Conservation (phyloP, 2,888 invertebrate species). For the Drosophila setosimentum region DNA sequence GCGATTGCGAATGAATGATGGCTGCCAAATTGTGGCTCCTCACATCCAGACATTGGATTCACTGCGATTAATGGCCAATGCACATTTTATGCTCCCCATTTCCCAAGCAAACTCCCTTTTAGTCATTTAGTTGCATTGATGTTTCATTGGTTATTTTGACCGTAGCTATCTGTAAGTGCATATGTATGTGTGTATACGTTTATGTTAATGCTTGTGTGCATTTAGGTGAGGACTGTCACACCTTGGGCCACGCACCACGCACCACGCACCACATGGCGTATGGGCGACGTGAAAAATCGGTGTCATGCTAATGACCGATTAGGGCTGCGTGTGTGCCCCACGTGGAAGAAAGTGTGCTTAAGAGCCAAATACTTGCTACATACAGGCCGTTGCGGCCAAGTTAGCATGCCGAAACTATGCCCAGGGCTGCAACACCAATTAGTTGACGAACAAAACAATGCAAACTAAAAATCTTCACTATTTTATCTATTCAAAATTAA, state of each 20-base stretch:
- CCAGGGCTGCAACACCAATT: slow-evolving; percentile 1
- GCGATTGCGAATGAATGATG: slow-evolving; percentile 19
- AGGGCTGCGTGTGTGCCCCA: slow-evolving; percentile 48
- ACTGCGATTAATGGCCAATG: slow-evolving; percentile 13
- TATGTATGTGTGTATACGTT: not conserved
- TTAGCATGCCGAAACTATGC: slow-evolving; percentile 5
- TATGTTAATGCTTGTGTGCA: not conserved
- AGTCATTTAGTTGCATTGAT: not conserved
- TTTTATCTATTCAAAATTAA: not conserved
- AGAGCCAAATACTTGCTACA: slow-evolving; percentile 12
- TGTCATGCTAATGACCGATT: slow-evolving; percentile 78
- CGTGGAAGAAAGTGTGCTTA: slow-evolving; percentile 29
- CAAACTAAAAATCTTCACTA: not conserved
- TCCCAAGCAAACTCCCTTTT: not conserved
- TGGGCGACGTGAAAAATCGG: slow-evolving; percentile 64
- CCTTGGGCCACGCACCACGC: slow-evolving; percentile 32
- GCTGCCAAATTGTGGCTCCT: slow-evolving; percentile 11
- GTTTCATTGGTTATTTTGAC: not conserved
- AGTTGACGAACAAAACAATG: not conserved
- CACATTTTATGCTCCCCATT: not conserved
- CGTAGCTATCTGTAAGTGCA: not conserved
- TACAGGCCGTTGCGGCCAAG: slow-evolving; percentile 4
- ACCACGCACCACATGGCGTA: slow-evolving; percentile 56
- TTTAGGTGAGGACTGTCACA: slow-evolving; percentile 5
- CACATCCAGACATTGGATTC: not conserved